Evolutionary conservation across 2,113 vertebrate species (phyloP).

Genomic region (Cichladusa arquata): DNA sequence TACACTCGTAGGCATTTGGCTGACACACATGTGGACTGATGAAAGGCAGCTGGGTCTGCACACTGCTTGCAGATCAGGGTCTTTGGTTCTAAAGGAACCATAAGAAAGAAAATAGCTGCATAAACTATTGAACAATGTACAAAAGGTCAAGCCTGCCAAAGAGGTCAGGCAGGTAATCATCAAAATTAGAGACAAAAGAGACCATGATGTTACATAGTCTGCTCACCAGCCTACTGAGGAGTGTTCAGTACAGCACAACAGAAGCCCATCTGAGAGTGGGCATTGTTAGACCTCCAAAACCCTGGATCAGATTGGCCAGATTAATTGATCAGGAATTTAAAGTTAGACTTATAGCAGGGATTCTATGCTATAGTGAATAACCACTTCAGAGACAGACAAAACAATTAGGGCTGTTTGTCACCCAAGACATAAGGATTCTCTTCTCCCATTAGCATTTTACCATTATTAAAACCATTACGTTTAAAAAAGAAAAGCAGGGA

Average conservation of each 20-base stretch:
- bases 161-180: constrained; percentile 1
- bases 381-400: not conserved
- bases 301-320: not conserved
- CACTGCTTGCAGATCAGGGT: not conserved
- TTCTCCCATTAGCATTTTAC: not conserved
- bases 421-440: not conserved
- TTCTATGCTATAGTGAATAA: not conserved
- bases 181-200: constrained; percentile 17
- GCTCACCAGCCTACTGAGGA: not conserved
- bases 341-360: not conserved
- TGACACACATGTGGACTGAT: not conserved
- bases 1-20: not conserved
- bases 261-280: not conserved
- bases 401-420: not conserved
- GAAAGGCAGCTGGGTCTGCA: not conserved
- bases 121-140: not conserved
- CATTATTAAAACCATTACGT: not conserved
- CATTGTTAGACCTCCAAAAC: not conserved
- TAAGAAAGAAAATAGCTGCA: not conserved
- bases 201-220: not conserved
- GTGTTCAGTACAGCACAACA: not conserved
- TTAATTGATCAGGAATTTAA: not conserved
- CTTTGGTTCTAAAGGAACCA: not conserved
- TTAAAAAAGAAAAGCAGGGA: not conserved
- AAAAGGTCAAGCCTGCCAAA: not conserved